A percentile compares a stretch with the other conserved stretches of the same genome.
These are phyloP conservation scores for Zaprionus taronus DNA, from an alignment of 1,140 invertebrate genomes.

Conservation along the genomic window DNA sequence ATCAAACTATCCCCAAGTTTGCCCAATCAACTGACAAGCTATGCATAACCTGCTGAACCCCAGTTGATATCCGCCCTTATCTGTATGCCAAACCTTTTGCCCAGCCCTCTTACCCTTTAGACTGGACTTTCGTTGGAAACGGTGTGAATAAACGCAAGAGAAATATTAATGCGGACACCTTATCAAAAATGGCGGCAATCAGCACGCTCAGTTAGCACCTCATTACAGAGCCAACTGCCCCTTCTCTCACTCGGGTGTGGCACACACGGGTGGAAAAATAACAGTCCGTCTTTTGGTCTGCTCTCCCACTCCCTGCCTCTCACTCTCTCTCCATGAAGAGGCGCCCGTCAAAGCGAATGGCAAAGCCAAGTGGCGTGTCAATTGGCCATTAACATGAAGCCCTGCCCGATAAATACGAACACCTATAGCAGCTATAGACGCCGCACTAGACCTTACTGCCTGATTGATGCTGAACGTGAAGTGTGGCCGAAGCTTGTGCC, in stretches of 20 bases:
- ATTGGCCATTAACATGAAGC: constrained; percentile 77
- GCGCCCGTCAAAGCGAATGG: constrained; percentile 32
- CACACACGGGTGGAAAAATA: constrained; percentile 41
- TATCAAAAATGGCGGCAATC: constrained; percentile 82
- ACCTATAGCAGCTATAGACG: constrained; percentile 20
- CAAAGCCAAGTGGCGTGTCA: constrained; percentile 81
- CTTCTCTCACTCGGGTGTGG: background rate
- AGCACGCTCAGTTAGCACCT: constrained; percentile 81
- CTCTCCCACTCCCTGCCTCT: background rate
- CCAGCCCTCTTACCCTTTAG: constrained; percentile 3
- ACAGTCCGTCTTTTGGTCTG: background rate
- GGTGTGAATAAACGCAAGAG: constrained; percentile 56
- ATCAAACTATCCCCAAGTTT: background rate
- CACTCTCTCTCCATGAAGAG: background rate
- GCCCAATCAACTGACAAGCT: background rate
- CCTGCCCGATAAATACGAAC: constrained; percentile 69
- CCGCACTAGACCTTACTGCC: constrained; percentile 30
- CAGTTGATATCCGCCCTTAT: background rate
- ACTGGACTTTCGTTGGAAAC: constrained; percentile 33
- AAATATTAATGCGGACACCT: constrained; percentile 77
- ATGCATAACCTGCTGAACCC: background rate
- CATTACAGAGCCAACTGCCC: constrained; percentile 46
- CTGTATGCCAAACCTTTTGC: constrained; percentile 24
- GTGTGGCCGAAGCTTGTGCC: background rate
- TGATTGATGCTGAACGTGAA: constrained; percentile 46